phyloP scores from a whole-genome alignment of 2,888 invertebrate genomes.

The Melieria picta region DNA sequence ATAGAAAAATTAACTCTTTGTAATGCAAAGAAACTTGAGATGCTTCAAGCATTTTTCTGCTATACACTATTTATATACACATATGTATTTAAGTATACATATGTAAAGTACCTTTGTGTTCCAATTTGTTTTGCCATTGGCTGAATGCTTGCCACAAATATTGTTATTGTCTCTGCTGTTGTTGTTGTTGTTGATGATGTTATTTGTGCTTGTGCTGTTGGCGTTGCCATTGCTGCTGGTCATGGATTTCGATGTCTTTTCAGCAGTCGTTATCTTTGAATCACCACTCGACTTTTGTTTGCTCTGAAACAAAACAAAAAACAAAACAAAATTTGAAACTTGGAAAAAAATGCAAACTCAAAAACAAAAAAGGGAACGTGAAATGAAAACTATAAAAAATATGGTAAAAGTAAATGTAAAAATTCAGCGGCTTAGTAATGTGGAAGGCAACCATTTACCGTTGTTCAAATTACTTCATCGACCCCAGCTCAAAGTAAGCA shows the following conservation, averaged over 20 bases:
- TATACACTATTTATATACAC: background rate
- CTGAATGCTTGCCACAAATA: constrained; percentile 55
- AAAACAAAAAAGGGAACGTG: background rate
- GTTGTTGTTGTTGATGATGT: constrained; percentile 49
- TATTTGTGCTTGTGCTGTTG: constrained; percentile 47
- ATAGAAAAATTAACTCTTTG: background rate
- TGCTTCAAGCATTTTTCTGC: background rate
- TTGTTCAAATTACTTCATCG: background rate
- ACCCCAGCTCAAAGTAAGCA: background rate
- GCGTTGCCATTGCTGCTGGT: constrained; percentile 49
- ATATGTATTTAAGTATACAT: background rate
- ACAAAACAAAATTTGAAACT: constrained; percentile 8
- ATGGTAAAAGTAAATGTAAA: no score
- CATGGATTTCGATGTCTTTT: constrained; percentile 49
- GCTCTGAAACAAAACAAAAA: constrained; percentile 41
- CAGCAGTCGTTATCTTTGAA: constrained; percentile 46
- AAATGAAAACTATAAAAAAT: background rate
- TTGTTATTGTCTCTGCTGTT: constrained; percentile 55
- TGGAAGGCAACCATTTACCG: background rate
- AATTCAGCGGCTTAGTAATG: no score
- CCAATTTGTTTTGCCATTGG: constrained; percentile 62
- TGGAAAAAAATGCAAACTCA: background rate
- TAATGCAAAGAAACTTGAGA: constrained; percentile 7
- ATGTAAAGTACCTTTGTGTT: constrained; percentile 53
- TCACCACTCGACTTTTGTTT: constrained; percentile 44